phyloP scores from a whole-genome alignment of 2,113 vertebrate genomes.

The Paradisaea rubra region DNA sequence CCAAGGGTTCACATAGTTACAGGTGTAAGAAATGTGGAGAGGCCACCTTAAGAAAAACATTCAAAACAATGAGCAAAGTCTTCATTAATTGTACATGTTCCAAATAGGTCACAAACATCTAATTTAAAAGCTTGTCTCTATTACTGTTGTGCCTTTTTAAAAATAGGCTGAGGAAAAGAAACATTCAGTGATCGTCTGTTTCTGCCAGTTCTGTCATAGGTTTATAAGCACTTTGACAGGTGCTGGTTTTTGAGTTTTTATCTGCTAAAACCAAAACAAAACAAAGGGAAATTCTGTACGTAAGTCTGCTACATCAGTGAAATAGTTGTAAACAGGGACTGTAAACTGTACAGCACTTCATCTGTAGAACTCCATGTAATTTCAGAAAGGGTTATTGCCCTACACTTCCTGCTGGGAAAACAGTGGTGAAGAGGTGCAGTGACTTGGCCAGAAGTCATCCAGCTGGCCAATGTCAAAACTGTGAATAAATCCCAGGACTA shows the following conservation, averaged over 20 bases:
- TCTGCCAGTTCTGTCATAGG: neutral
- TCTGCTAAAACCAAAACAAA: neutral
- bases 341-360: neutral
- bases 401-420: neutral
- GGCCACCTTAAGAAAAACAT: neutral
- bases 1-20: neutral
- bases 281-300: neutral
- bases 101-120: conserved; percentile 13
- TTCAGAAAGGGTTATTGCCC: neutral
- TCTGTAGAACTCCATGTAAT: neutral
- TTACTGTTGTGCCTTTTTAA: neutral
- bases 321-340: neutral
- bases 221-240: neutral
- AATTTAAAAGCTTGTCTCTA: neutral
- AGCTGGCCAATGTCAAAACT: conserved; percentile 8
- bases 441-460: neutral
- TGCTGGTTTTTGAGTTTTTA: neutral
- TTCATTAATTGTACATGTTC: neutral
- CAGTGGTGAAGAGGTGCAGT: neutral
- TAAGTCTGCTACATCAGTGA: neutral
- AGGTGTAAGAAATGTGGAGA: neutral
- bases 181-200: accelerated
- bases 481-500: conserved; percentile 30
- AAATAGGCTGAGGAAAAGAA: neutral
- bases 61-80: neutral